phyloP scores from a whole-genome alignment of 2,888 invertebrate genomes.

The Andrena flavipes region DNA sequence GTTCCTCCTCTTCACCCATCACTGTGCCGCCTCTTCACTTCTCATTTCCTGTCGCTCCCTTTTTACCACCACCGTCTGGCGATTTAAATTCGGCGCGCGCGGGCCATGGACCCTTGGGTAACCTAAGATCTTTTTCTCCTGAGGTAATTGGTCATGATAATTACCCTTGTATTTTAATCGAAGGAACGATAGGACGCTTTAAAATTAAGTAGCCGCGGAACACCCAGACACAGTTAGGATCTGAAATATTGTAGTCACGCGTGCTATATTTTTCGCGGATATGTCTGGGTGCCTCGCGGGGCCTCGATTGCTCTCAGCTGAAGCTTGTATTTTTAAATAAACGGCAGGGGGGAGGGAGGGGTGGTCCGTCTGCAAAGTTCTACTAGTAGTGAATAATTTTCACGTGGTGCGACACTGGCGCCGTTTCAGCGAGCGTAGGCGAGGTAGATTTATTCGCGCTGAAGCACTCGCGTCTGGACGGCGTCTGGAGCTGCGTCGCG shows the following conservation, averaged over 20 bases:
- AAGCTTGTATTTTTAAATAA: conserved; percentile 52
- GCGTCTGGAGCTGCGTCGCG: conserved; percentile 70
- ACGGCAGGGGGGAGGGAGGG: background rate
- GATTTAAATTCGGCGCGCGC: conserved; percentile 35
- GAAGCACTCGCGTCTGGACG: conserved; percentile 66
- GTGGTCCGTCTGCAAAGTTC: conserved; percentile 21
- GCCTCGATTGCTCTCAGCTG: background rate
- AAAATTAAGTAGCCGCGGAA: conserved; percentile 2
- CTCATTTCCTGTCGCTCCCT: conserved; percentile 10
- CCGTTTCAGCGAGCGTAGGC: conserved; percentile 59
- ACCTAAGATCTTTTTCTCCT: background rate
- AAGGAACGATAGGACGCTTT: background rate
- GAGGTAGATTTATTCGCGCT: conserved; percentile 69
- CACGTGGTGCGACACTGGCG: conserved; percentile 45
- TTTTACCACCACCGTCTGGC: conserved; percentile 9
- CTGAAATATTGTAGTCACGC: background rate
- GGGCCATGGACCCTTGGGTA: background rate
- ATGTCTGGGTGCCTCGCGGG: conserved; percentile 28
- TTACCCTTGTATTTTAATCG: background rate
- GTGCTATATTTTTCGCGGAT: conserved; percentile 12
- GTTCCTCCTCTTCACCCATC: background rate
- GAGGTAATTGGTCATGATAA: background rate
- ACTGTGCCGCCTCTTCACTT: conserved; percentile 11
- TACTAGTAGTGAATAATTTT: conserved; percentile 49
- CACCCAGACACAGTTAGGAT: conserved; percentile 18